Base-by-base conservation (phyloP, 2,888 invertebrate genomes). In the Sympetrum striolatum region DNA sequence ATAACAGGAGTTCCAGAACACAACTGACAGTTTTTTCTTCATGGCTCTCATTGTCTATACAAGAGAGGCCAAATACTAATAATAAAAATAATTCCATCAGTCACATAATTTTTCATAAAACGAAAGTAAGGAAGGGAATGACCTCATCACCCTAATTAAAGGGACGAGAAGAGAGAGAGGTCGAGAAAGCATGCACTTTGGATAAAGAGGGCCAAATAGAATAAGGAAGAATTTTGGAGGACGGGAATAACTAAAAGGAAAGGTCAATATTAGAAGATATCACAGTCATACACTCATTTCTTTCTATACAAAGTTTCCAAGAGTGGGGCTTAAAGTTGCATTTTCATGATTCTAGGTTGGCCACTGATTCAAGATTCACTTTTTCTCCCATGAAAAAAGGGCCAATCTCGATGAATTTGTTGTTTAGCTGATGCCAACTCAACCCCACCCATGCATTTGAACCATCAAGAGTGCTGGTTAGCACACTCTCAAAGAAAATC, bases 241-340 rank as follows among this genome's bases (percentile, higher is more conserved):
- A 86, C 86, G n/a, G n/a, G 86, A 86, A 60, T 37, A 37, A 86
- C 58, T 86, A 37, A 86, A 86, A 48, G 35, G 53, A 82, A 58
- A 82, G 86, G 60, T 86, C 64, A 37, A 86, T 37, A 60, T 86
- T 86, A 14, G 60, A 86, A 86, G 86, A 86, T 86, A 86, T 86
- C 86, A 86, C 86, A 86, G 86, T 86, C 86, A 60, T 86, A 86
- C 86, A 64, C 86, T 37, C 53, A 82, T 86, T 86, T 86, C 81
- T 53, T 86, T 86, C 86, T 60, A 64, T 60, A 44, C n/a, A 86
- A 14, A 37, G 60, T 86, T 64, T 60, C 60, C 64, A 37, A 37
- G 86, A 22, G 82, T 31, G 82, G 60, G 39, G 31, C 86, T 64
- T 39, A 81, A 44, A n/a, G 4, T 25, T 12, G 73, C 31, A 31